A percentile compares a stretch with the other conserved stretches of the same genome.
Evolutionary conservation across 2,888 invertebrate species (phyloP).

Genomic region (Ceriagrion tenellum): DNA sequence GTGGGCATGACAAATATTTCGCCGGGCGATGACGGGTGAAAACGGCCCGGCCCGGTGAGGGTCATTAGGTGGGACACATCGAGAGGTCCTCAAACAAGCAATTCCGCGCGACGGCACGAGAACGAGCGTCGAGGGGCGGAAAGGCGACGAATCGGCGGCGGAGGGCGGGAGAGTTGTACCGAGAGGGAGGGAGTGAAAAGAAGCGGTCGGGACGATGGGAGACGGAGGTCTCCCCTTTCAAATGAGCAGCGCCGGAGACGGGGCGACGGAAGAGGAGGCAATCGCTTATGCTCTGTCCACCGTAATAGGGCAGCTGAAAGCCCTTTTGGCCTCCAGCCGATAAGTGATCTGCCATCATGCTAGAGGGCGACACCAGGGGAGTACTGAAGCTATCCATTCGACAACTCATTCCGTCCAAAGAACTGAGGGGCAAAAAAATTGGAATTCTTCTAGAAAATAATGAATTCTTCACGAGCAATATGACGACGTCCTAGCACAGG

Average conservation of each 20-base stretch:
- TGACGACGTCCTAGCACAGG: too few relatives aligned
- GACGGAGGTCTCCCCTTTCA: not conserved
- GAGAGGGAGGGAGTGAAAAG: not conserved
- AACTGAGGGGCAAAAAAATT: too few relatives aligned
- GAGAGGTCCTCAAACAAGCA: constrained; percentile 15
- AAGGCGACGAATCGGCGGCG: not conserved
- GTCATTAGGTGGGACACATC: constrained; percentile 6
- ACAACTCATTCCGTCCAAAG: too few relatives aligned
- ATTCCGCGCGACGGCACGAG: not conserved
- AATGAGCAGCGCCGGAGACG: not conserved
- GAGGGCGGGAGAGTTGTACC: too few relatives aligned
- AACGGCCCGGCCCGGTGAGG: not conserved
- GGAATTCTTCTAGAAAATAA: too few relatives aligned
- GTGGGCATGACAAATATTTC: not conserved
- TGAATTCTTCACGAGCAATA: too few relatives aligned
- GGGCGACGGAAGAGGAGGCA: not conserved
- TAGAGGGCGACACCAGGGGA: not conserved
- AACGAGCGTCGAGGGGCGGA: constrained; percentile 5
- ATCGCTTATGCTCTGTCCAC: not conserved
- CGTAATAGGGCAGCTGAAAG: not conserved
- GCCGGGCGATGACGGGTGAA: not conserved
- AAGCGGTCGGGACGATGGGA: not conserved
- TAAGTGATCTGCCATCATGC: not conserved
- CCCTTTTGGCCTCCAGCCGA: not conserved
- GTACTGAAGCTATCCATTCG: too few relatives aligned